These are phyloP conservation scores for Symphodus melops DNA, from an alignment of 2,113 vertebrate genomes.

Conservation along the genomic window DNA sequence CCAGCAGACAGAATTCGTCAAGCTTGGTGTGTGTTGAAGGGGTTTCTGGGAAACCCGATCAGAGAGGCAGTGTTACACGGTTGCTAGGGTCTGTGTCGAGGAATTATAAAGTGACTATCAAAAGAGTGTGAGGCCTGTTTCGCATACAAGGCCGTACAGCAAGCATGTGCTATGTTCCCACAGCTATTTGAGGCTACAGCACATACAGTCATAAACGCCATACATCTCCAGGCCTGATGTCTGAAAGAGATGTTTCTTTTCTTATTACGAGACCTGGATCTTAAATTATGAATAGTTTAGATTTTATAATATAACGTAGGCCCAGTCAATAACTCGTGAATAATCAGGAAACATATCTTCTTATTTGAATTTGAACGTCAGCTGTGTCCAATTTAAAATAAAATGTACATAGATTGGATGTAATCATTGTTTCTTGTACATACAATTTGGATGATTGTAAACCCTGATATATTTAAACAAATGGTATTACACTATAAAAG, in stretches of 20 bases:
- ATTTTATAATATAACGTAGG: background rate
- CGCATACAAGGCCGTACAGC: background rate
- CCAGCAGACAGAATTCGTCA: conserved; percentile 44
- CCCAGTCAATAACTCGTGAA: background rate
- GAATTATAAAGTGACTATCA: conserved; percentile 17
- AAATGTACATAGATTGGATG: no score
- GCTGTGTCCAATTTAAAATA: no score
- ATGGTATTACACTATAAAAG: background rate
- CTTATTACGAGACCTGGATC: background rate
- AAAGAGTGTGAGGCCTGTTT: background rate
- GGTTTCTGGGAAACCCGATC: conserved; percentile 43
- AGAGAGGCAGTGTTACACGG: background rate
- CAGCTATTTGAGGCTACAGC: conserved; percentile 11
- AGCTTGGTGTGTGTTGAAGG: conserved; percentile 12
- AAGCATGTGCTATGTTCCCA: conserved; percentile 39
- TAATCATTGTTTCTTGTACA: no score
- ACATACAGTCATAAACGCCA: background rate
- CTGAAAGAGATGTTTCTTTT: background rate
- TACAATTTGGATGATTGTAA: no score
- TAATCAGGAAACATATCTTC: background rate
- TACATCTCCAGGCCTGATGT: background rate
- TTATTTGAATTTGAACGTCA: background rate
- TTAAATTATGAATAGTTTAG: background rate
- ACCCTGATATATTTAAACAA: background rate
- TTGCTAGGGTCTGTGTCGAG: conserved; percentile 33